phyloP scores from a whole-genome alignment of 2,797 vertebrate species.

The Gouania willdenowi region DNA sequence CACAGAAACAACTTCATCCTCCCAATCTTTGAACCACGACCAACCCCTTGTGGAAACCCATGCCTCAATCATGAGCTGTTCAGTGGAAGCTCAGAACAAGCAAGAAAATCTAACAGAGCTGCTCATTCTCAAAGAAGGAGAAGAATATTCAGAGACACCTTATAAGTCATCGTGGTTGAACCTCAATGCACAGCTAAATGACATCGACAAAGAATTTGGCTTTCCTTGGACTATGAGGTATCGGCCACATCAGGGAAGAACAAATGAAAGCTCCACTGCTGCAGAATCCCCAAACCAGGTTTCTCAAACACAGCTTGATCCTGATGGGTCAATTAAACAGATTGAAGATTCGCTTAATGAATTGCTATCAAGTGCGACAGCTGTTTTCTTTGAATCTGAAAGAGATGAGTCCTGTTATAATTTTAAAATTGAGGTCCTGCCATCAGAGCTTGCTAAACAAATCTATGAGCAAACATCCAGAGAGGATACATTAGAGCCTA shows the following conservation, averaged over 20 bases:
- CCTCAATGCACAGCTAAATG: conserved; percentile 56
- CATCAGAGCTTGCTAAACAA: conserved; percentile 46
- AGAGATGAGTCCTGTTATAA: conserved; percentile 22
- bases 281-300: not conserved
- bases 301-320: not conserved
- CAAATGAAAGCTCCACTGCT: not conserved
- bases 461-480: conserved; percentile 29
- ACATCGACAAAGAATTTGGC: conserved; percentile 68
- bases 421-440: conserved; percentile 51
- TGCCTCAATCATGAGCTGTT: too few relatives aligned
- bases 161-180: conserved; percentile 69
- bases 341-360: not conserved
- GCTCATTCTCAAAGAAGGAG: conserved; percentile 34
- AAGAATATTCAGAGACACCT: conserved; percentile 26
- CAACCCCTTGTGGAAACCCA: too few relatives aligned
- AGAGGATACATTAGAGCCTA: not conserved
- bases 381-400: not conserved
- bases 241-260: not conserved
- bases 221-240: conserved; percentile 23
- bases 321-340: not conserved
- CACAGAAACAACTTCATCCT: too few relatives aligned
- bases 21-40: too few relatives aligned
- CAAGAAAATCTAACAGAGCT: too few relatives aligned
- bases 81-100: too few relatives aligned
- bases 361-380: too few relatives aligned